These are phyloP conservation scores for Semnornis frantzii DNA, from an alignment of 2,113 vertebrate genomes.

Conservation along the genomic window DNA sequence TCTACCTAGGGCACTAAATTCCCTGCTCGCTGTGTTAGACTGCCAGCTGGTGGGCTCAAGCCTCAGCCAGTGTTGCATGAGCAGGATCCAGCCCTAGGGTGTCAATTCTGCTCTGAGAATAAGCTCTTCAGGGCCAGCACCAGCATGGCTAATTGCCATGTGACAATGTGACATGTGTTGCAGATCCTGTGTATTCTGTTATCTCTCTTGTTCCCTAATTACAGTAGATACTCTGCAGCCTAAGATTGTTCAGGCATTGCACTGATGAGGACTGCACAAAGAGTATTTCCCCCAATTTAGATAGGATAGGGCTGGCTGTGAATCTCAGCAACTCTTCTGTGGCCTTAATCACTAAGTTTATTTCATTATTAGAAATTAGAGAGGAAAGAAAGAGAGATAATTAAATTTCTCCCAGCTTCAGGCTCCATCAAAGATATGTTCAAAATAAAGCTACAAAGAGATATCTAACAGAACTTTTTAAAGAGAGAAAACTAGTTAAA, in stretches of 20 bases:
- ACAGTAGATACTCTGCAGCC: background rate
- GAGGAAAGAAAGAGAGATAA: conserved; percentile 10
- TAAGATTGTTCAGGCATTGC: background rate
- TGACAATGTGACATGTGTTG: fast-evolving
- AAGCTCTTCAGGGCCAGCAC: background rate
- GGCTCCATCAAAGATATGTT: conserved; percentile 32
- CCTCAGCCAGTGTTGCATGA: fast-evolving
- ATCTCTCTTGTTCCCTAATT: background rate
- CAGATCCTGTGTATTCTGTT: background rate
- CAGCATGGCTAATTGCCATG: background rate
- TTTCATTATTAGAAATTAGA: conserved; percentile 32
- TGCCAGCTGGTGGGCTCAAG: background rate
- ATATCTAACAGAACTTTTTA: conserved; percentile 21
- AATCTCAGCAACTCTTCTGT: conserved; percentile 2
- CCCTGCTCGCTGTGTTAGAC: background rate
- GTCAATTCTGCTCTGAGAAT: background rate
- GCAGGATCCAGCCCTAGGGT: background rate
- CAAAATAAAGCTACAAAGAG: conserved; percentile 33
- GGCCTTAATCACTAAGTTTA: conserved; percentile 4
- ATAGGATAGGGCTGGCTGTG: background rate
- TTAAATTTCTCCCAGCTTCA: conserved; percentile 29
- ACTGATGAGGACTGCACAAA: background rate
- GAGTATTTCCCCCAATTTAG: background rate
- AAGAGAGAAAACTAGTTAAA: conserved; percentile 40
- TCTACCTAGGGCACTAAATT: background rate